phyloP scores from a whole-genome alignment of 2,797 vertebrate genomes.

The Buphagus erythrorhynchus region DNA sequence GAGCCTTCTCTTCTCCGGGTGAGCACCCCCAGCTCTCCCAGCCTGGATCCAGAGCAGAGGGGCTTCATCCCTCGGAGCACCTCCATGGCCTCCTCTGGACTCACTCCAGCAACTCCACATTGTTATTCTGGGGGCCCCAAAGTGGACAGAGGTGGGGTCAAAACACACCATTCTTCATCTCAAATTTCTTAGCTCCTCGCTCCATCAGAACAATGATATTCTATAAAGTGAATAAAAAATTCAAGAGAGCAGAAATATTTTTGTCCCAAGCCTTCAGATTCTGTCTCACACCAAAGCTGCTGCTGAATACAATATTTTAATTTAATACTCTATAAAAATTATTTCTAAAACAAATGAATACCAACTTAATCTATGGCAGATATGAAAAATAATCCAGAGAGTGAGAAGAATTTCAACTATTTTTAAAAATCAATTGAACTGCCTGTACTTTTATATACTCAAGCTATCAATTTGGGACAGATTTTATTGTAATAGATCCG shows the following conservation, averaged over 20 bases:
- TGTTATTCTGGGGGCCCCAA: fast-evolving
- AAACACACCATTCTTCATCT: background rate
- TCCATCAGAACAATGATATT: background rate
- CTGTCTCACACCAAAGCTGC: background rate
- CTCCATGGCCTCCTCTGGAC: background rate
- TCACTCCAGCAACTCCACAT: background rate
- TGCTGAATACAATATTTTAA: background rate
- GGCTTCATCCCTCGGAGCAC: background rate
- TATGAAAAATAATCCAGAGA: background rate
- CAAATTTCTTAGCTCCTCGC: background rate
- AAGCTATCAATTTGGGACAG: background rate
- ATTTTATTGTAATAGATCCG: background rate
- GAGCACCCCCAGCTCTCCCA: background rate
- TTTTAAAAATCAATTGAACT: background rate
- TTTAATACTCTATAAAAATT: background rate
- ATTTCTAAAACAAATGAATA: background rate
- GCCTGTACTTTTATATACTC: background rate
- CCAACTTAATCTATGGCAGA: background rate
- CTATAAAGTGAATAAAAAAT: background rate
- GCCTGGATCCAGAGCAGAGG: background rate
- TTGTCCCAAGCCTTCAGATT: background rate
- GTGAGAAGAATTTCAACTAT: background rate
- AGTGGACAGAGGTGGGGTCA: background rate
- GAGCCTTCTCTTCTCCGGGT: background rate
- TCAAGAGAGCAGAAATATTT: background rate